phyloP scores from a whole-genome alignment of 1,140 invertebrate genomes.

The Drosophila eugracilis region DNA sequence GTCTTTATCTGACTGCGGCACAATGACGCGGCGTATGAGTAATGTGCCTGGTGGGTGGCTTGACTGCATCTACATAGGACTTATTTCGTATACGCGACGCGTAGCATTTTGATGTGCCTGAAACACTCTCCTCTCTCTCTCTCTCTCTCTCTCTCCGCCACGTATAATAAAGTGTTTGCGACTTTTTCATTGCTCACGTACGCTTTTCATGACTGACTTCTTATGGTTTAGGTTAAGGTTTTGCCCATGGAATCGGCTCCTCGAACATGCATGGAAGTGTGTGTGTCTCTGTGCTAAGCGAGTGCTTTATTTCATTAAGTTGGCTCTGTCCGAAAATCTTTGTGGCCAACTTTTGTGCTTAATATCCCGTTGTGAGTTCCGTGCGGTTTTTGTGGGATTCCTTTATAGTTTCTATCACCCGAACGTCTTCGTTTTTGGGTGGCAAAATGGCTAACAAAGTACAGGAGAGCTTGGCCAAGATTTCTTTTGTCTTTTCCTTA shows the following conservation, averaged over 20 bases:
- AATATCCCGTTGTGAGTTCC: slow-evolving; percentile 76
- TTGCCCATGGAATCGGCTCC: slow-evolving; percentile 23
- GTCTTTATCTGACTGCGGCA: slow-evolving; percentile 72
- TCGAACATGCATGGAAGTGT: slow-evolving; percentile 40
- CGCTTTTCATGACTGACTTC: slow-evolving; percentile 79
- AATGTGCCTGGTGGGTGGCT: slow-evolving; percentile 51
- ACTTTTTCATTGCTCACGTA: slow-evolving; percentile 84
- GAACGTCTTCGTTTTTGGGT: slow-evolving; percentile 12
- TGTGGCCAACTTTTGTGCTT: slow-evolving; percentile 71
- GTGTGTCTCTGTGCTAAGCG: slow-evolving; percentile 57
- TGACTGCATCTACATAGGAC: slow-evolving; percentile 66
- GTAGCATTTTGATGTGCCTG: slow-evolving; percentile 76
- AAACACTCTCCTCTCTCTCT: slow-evolving; percentile 2
- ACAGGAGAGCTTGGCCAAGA: slow-evolving; percentile 30
- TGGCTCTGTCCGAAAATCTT: slow-evolving; percentile 68
- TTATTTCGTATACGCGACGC: slow-evolving; percentile 81
- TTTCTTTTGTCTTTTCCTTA: slow-evolving; percentile 43
- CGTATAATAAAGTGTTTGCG: slow-evolving; percentile 83
- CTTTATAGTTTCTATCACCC: slow-evolving; percentile 68
- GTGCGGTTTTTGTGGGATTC: slow-evolving; percentile 63
- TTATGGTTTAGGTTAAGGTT: slow-evolving; percentile 70
- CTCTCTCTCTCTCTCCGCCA: slow-evolving; percentile 8
- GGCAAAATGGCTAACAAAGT: slow-evolving; percentile 27
- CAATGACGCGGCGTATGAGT: slow-evolving; percentile 80
- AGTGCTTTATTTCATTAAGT: slow-evolving; percentile 83